Evolutionary conservation across 1,140 invertebrate genomes (phyloP), one percentile per base, ranked within the genome.

Genomic region (Tachypleus tridentatus): DNA sequence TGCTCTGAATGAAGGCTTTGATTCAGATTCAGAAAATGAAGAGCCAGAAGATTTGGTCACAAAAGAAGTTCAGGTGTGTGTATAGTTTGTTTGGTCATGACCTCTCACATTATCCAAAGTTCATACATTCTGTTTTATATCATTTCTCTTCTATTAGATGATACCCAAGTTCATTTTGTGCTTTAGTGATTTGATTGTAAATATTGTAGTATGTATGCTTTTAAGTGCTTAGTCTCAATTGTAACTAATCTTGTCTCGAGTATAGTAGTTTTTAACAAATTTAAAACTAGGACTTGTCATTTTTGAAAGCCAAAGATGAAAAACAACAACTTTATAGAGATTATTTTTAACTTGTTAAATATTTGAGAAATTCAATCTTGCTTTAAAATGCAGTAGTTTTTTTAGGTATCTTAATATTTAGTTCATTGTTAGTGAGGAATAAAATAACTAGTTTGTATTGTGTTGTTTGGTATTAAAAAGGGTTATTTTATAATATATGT

Each of bases 1-100:
- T 61, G 85, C 86, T 4, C 75, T 88, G 10, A 88, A 88, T 73
- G 82, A 85, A 67, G 77, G 78, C 0, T 82, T 80, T 58, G 80
- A 82, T 29, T 83, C 83, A 61, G 82, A 80, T 70, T 81, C 82
- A 70, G 71, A 69, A 48, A 80, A 81, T 69, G 80, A 81, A 61
- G 78, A 79, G 69, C 77, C 75, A 58, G 76, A 77, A n/a, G 29
- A 29, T 29, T 74, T 76, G 11, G 75, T 83, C n/a, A 85, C 85
- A 0, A 83, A 82, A 72, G 86, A 87, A 75, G 85, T 84, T 8
- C 80, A 86, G 74, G 82, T 83, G 57, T 56, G 57, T n/a, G 76
- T 67, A 49, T 61, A 60, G 29, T 29, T 64, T 51, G 10, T 60
- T 51, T 58, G 62, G 47, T 49, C 64, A 54, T 59, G 54, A n/a